Conservation (phyloP, 2,888 invertebrate species). For the Labia minor region DNA sequence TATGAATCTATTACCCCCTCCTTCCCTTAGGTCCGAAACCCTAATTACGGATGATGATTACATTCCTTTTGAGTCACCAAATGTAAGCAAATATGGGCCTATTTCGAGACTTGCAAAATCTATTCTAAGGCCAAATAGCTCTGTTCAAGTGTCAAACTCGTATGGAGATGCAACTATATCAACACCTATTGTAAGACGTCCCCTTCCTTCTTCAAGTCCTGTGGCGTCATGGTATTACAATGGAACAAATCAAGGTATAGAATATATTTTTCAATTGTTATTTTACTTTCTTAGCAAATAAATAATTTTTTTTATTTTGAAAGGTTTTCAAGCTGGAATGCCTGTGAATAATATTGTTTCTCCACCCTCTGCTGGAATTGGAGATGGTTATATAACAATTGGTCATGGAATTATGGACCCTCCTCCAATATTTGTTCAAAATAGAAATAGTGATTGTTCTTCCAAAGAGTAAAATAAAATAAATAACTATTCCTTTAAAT, state of each 20-base stretch:
- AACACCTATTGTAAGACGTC: slow-evolving; percentile 35
- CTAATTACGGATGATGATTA: slow-evolving; percentile 52
- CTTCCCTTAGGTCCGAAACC: slow-evolving; percentile 38
- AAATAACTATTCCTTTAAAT: slow-evolving; percentile 29
- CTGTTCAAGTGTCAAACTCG: slow-evolving; percentile 30
- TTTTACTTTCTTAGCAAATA: neutral
- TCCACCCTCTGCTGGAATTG: slow-evolving; percentile 30
- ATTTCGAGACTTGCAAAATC: slow-evolving; percentile 42
- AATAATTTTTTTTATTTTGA: neutral
- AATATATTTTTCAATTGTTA: neutral
- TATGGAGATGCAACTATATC: slow-evolving; percentile 34
- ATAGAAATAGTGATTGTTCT: slow-evolving; percentile 34
- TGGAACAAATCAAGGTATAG: slow-evolving; percentile 27
- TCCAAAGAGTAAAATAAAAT: slow-evolving; percentile 38
- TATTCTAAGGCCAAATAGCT: slow-evolving; percentile 27
- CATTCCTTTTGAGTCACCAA: slow-evolving; percentile 54
- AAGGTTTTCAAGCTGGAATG: slow-evolving; percentile 28
- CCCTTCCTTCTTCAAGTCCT: slow-evolving; percentile 41
- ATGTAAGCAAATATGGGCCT: slow-evolving; percentile 57
- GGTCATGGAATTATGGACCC: slow-evolving; percentile 36
- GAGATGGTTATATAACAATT: slow-evolving; percentile 41
- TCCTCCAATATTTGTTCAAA: slow-evolving; percentile 31
- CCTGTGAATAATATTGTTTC: slow-evolving; percentile 28
- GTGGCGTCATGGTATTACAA: slow-evolving; percentile 41
- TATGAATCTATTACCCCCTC: no score